phyloP scores from a whole-genome alignment of 2,797 vertebrate genomes.

The Cryptoblepharus egeriae region DNA sequence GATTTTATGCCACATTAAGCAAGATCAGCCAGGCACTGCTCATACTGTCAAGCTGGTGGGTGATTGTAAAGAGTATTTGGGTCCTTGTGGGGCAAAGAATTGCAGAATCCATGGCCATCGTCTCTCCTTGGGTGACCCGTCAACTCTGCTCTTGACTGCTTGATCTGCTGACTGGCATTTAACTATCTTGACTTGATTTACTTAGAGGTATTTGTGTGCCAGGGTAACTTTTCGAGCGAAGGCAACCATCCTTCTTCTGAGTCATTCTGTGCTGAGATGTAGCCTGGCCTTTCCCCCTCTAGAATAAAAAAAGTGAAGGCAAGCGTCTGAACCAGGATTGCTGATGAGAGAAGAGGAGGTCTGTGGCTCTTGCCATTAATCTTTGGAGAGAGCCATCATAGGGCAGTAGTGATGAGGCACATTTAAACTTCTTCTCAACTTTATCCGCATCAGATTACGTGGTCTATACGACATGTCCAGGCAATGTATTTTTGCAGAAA shows the following conservation, averaged over 20 bases:
- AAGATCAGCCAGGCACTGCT: not conserved
- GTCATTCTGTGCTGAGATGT: rapidly evolving
- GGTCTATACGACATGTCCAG: not conserved
- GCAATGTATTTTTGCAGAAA: not conserved
- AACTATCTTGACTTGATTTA: not conserved
- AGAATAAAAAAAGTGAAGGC: not conserved
- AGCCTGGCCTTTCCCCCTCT: not conserved
- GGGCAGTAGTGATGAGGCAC: not conserved
- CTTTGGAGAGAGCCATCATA: not conserved
- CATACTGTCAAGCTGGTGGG: not conserved
- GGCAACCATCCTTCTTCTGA: not conserved
- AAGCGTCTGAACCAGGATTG: not conserved
- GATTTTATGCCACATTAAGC: not conserved
- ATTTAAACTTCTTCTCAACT: constrained; percentile 33
- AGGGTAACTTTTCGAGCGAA: not conserved
- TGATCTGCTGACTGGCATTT: constrained; percentile 24
- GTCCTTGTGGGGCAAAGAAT: not conserved
- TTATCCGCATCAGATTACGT: not conserved
- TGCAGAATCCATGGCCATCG: not conserved
- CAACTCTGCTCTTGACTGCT: not conserved
- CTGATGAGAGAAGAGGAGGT: not conserved
- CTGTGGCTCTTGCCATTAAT: not conserved
- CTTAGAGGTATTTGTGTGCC: not conserved
- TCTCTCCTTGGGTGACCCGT: not conserved
- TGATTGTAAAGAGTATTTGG: not conserved